phyloP scores from a whole-genome alignment of 2,113 vertebrate genomes.

The Pedionomus torquatus region DNA sequence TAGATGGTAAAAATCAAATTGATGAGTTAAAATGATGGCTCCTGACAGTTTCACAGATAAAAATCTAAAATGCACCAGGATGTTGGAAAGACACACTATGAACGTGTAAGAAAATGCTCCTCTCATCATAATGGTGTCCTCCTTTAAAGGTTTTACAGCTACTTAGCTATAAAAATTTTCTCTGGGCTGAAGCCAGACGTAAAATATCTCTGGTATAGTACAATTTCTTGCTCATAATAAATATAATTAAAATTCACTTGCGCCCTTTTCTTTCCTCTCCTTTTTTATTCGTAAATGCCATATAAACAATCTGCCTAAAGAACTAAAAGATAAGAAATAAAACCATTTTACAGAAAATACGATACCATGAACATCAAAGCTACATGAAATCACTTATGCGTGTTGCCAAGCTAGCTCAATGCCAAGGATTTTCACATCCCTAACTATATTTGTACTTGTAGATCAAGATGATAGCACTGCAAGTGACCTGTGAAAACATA shows the following conservation, averaged over 20 bases:
- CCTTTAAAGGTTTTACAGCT: slow-evolving; percentile 40
- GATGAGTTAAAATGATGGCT: slow-evolving; percentile 45
- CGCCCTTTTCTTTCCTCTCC: background rate
- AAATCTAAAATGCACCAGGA: slow-evolving; percentile 21
- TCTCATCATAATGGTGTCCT: background rate
- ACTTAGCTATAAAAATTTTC: slow-evolving; percentile 44
- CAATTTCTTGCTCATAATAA: slow-evolving; percentile 1
- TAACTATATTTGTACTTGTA: slow-evolving; percentile 24
- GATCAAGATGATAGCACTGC: slow-evolving; percentile 8
- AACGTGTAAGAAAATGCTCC: slow-evolving; percentile 21
- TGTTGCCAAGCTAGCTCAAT: background rate
- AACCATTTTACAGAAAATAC: background rate
- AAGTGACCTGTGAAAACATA: slow-evolving; percentile 29
- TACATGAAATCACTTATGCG: background rate
- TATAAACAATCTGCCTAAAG: background rate
- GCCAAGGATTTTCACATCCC: background rate
- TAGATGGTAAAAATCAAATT: slow-evolving; percentile 33
- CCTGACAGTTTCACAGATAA: slow-evolving; percentile 39
- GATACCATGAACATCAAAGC: background rate
- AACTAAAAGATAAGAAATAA: background rate
- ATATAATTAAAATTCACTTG: slow-evolving; percentile 28
- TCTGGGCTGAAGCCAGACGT: slow-evolving; percentile 14
- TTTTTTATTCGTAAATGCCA: background rate
- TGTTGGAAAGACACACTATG: background rate
- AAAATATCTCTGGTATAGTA: background rate